A percentile compares a stretch with the other conserved stretches of the same genome.
Conservation (phyloP, 2,113 vertebrate genomes). For the Brienomyrus longianalis region DNA sequence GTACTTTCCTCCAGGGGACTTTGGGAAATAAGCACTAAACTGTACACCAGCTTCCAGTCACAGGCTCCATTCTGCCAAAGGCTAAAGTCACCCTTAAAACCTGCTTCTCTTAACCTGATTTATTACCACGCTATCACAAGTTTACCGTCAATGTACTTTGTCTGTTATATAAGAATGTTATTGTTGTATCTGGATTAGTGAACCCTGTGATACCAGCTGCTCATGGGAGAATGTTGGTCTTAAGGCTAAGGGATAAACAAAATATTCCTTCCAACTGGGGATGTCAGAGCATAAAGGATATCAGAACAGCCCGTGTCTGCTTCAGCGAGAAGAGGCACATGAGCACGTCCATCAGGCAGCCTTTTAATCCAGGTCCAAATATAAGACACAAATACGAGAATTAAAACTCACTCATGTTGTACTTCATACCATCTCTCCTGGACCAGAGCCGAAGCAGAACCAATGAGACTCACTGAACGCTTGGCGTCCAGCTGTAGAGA, state of each 20-base stretch:
- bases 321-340: background rate
- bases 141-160: background rate
- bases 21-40: background rate
- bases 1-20: background rate
- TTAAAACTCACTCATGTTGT: background rate
- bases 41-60: background rate
- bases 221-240: background rate
- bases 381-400: background rate
- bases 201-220: background rate
- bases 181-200: background rate
- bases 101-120: background rate
- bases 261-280: background rate
- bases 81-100: background rate
- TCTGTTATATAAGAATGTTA: background rate
- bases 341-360: background rate
- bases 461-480: background rate
- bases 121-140: background rate
- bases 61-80: background rate
- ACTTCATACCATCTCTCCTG: background rate
- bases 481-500: background rate
- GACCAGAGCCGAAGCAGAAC: background rate
- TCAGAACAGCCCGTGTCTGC: background rate
- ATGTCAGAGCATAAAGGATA: background rate
- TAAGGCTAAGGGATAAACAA: background rate
- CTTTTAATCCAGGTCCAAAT: background rate